Evolutionary conservation across 2,113 vertebrate species (phyloP).

Genomic region (Pteropus alecto): DNA sequence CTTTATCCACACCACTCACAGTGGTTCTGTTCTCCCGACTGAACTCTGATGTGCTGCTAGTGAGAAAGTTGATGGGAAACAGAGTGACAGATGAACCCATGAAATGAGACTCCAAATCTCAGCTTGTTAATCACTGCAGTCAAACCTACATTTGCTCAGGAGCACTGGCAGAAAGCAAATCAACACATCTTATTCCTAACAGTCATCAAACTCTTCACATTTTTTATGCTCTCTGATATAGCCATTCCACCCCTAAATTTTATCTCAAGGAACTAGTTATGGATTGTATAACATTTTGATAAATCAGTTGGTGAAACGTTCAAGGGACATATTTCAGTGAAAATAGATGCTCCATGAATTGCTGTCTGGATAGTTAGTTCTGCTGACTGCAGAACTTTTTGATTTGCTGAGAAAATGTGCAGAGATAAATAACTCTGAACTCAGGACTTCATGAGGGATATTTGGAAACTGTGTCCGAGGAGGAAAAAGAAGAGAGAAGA

Average conservation of each 20-base stretch:
- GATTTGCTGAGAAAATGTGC: background rate
- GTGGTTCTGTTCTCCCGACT: background rate
- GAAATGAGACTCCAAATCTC: background rate
- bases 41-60: background rate
- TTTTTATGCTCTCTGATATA: background rate
- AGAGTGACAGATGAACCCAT: background rate
- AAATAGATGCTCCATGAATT: background rate
- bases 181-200: background rate
- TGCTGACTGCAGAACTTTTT: background rate
- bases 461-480: background rate
- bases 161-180: background rate
- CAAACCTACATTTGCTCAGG: background rate
- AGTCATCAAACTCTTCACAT: background rate
- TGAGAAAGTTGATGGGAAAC: background rate
- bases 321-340: background rate
- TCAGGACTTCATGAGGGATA: background rate
- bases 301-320: background rate
- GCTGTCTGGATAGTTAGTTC: background rate
- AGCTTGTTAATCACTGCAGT: background rate
- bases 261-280: background rate
- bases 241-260: background rate
- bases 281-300: background rate
- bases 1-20: background rate
- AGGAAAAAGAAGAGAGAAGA: background rate
- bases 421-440: constrained; percentile 6